Percentiles rank a stretch among this genome's conserved stretches.
phyloP scores from a whole-genome alignment of 1,140 invertebrate species.

The Lysiphlebus fabarum region DNA sequence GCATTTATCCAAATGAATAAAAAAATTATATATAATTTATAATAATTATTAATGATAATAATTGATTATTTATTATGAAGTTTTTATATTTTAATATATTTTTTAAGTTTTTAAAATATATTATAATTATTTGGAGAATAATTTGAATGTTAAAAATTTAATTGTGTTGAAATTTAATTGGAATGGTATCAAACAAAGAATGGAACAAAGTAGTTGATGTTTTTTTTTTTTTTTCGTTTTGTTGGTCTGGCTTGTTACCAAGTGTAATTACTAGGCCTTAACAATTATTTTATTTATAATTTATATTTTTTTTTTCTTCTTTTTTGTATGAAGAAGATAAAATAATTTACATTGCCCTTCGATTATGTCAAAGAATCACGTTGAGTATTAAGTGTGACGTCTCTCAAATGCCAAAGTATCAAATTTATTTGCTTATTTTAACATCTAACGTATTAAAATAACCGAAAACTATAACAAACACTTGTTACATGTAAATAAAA shows the following conservation, averaged over 20 bases:
- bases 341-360: too few species aligned
- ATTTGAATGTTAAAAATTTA: constrained; percentile 6
- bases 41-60: too few species aligned
- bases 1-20: too few species aligned
- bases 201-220: neutral
- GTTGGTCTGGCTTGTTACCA: constrained; percentile 7
- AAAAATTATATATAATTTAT: too few species aligned
- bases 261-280: constrained; percentile 11
- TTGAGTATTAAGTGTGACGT: neutral
- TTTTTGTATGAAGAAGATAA: too few species aligned
- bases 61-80: neutral
- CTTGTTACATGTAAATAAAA: neutral
- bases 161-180: constrained; percentile 4
- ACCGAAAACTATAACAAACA: constrained; percentile 13
- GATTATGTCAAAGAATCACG: too few species aligned
- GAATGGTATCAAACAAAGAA: constrained; percentile 12
- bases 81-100: neutral
- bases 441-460: constrained; percentile 20
- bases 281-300: too few species aligned
- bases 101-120: neutral
- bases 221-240: neutral
- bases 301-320: too few species aligned
- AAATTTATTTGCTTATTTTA: constrained; percentile 20
- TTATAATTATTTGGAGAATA: neutral
- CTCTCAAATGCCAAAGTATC: constrained; percentile 19